Base-by-base conservation (phyloP, 2,797 vertebrate species). In the Pristis pectinata region DNA sequence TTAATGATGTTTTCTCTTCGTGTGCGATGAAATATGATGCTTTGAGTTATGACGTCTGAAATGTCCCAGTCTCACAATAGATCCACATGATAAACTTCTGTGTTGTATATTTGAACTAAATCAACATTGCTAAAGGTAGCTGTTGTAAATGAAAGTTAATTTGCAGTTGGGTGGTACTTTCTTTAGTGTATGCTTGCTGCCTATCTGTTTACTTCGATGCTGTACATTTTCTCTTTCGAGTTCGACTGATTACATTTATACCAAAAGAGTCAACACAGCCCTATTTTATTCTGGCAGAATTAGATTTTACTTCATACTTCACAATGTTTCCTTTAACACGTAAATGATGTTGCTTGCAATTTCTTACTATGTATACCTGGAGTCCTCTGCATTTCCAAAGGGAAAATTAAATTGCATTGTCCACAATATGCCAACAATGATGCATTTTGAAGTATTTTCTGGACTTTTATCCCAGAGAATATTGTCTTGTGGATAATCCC, bases 391-490 rank as follows among this genome's bases (percentile, higher is more conserved):
- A 92, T 94, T 76, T 94, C n/a, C 70, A 56, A 34, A n/a, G 92
- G 67, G 44, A 76, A 93, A 76, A 94, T 27, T 56, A 56, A 94
- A 76, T 76, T 76, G 70, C 11, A 24, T 44, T 76, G 74, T 94
- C 56, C 92, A 74, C 67, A 74, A 0, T 76, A 56, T 27, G 49
- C 22, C 53, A 49, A 94, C 70, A 94, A 76, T 74, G 24, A 94
- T 76, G 92, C 92, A 94, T 76, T 74, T 94, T 94, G 92, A 74
- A 76, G 67, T 56, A 56, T 94, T 94, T 94, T 76, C 92, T 70
- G 30, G 70, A n/a, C 92, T 53, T 76, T 53, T 70, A 76, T 56
- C 92, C 70, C 67, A 56, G 67, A 76, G 70, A 56, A 74, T 27
- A 74, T 44, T 94, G 92, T 94, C 92, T 53, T 76, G 70, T 34